Evolutionary conservation across 2,888 invertebrate genomes (phyloP), one percentile per base, ranked within the genome.

Genomic region (Gisinianus flammeolus): DNA sequence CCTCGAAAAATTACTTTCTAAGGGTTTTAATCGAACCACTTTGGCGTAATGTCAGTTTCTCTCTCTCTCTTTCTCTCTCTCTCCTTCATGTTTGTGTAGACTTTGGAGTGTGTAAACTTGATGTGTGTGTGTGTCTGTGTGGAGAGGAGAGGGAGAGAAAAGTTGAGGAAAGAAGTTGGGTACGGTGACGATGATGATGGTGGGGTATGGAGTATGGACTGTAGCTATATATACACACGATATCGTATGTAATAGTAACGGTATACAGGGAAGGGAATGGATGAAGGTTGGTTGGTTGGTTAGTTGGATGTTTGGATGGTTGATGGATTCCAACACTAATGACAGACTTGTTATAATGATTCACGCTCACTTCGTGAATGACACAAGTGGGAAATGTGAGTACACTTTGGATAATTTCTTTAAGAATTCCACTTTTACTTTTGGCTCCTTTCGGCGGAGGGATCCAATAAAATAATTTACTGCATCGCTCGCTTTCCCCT

Each of bases 401-500:
- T 81, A 77, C 80, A 79, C 80, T 81, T 80, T 73, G 79, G 81
- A 81, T 83, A 82, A 83, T 83, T 83, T 81, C 82, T 81, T 6
- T 79, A 81, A 81, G 81, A 83, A 81, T 80, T 81, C 81, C 79
- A 77, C 79, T 77, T 77, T 72, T 35, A 44, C 44, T 44, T 44
- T 44, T 44, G 19, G 16, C 1, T 44, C 5, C 19, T 80, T 79
- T 81, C 80, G 79, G 71, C 77, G 72, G 72, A 22, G 64, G 78
- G 78, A 81, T 80, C 83, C 83, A 83, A 84, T 84, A 84, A 84
- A 84, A 84, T 83, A 84, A 84, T 84, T 83, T 84, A 83, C 79
- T 79, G 77, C 80, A 76, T 52, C 16, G 2, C 75, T 44, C 54
- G 12, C 64, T 64, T 44, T 22, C 19, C 44, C 4, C 44, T 12